Base-by-base conservation (phyloP, 2,797 vertebrate genomes). In the Melanotaenia trifasciata region DNA sequence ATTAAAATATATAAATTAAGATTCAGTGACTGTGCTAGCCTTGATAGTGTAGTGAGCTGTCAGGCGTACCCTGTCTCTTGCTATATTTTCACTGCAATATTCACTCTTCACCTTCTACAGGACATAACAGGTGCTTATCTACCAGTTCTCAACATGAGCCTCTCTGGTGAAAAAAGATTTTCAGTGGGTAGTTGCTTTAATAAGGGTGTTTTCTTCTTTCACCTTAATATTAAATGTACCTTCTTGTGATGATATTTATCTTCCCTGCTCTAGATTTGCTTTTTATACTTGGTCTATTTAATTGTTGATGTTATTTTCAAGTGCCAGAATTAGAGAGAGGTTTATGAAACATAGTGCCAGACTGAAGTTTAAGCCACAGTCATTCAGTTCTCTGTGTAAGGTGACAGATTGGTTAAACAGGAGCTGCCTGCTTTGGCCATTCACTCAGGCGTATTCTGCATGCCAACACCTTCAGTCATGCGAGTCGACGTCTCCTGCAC, bases 401-500 rank as follows among this genome's bases (percentile, higher is more conserved):
- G 36, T 75, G 74, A 83, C 70, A 80, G 70, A 78, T 68, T 26
- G 70, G 71, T 78, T 64, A 40, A 84, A 78, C 58, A 59, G 56
- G 18, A 67, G 28, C 57, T 63, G 53, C 64, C 40, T 66, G 61
- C 61, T 72, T 26, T n/a, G 47, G 38, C 35, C 71, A 72, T 61
- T 66, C 22, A 40, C 72, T 66, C 33, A 18, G 59, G 38, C 30
- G 51, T 70, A 33, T 74, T 74, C 45, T 76, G 64, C 67, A 59
- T 12, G 54, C 28, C 26, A 13, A 45, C 79, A 61, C 36, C 70
- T 64, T 72, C 74, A 26, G 24, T 72, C 77, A 64, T 74, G 58
- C 53, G 33, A 72, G 36, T 50, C 30, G 26, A 67, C 72, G 63
- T 65, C 65, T 51, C 61, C 60, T 5, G 26, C 70, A 59, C 58